These are phyloP conservation scores for Delia radicum DNA, from an alignment of 1,140 invertebrate genomes.

Conservation along the genomic window DNA sequence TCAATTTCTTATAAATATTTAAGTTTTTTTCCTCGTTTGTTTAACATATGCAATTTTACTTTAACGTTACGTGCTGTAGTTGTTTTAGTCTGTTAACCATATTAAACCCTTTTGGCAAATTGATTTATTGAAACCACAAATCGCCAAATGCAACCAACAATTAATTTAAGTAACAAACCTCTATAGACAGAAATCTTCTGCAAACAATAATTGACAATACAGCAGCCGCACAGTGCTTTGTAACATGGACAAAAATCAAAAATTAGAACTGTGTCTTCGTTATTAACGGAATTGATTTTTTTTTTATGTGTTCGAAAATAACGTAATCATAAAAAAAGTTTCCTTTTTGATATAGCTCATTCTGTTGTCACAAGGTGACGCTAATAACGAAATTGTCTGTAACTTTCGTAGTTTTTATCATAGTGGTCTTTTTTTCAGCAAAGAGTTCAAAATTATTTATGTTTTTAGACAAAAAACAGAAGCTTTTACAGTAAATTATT, in stretches of 20 bases:
- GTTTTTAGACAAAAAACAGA: no score
- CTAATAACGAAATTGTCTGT: no score
- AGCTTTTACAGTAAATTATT: no score
- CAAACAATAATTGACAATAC: not conserved
- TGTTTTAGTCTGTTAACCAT: not conserved
- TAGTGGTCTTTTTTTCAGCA: no score
- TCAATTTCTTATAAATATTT: not conserved
- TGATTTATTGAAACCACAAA: slow-evolving; percentile 33
- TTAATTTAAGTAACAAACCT: slow-evolving; percentile 20
- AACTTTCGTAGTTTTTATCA: no score
- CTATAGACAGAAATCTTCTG: not conserved
- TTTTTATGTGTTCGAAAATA: no score
- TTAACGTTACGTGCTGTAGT: not conserved
- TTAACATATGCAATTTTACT: not conserved
- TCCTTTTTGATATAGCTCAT: no score
- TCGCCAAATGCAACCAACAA: slow-evolving; percentile 24
- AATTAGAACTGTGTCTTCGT: no score
- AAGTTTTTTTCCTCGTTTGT: not conserved
- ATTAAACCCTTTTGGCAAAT: slow-evolving; percentile 7
- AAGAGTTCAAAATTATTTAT: no score
- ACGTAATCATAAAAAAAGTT: no score
- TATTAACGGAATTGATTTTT: no score
- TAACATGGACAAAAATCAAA: not conserved
- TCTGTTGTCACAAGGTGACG: no score
- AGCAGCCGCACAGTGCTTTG: slow-evolving; percentile 27